Base-by-base conservation (phyloP, 2,113 vertebrate species). In the Sterrhoptilus dennistouni region DNA sequence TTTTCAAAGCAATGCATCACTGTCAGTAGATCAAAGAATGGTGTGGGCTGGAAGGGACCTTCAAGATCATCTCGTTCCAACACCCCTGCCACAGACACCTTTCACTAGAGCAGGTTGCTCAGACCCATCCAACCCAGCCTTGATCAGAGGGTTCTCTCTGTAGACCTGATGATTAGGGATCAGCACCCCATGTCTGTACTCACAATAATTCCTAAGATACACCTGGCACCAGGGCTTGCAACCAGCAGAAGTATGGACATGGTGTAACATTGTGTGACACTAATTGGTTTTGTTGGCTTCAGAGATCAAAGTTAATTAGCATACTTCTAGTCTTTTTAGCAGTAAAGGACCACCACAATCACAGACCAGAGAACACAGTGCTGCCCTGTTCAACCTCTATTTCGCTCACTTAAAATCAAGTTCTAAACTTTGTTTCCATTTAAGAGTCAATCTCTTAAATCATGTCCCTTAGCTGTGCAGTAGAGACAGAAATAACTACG, bases 101-200 rank as follows among this genome's bases (percentile, higher is more conserved):
- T 69, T 31, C n/a, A 68, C 40, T 28, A 36, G 3, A 63, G 31
- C 52, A 74, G 31, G 24, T 4, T 57, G 25, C 53, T 60, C 53
- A 75, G 27, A 56, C 22, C 31, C 64, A 49, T 42, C 27, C 56
- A 63, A 35, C 12, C n/a, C 3, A 12, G 29, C 40, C 63, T 56
- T 42, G 12, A 69, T 56, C 50, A 80, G 42, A 59, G 1, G 1
- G 14, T 18, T 66, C 31, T 22, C 36, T 68, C 45, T 22, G 44
- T 4, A 82, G 18, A 40, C 21, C n/a, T 40, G 29, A 68, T 8
- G 9, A 21, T 31, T 27, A 77, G 12, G 8, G 21, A 72, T 60
- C 42, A 54, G 33, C 29, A 10, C 6, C 25, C 27, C 2, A 0
- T 23, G 12, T 20, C 33, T 1, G 0, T 17, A 33, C 7, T 52